These are phyloP conservation scores for Tachysurus vachellii DNA, from an alignment of 2,113 vertebrate genomes.

Conservation along the genomic window DNA sequence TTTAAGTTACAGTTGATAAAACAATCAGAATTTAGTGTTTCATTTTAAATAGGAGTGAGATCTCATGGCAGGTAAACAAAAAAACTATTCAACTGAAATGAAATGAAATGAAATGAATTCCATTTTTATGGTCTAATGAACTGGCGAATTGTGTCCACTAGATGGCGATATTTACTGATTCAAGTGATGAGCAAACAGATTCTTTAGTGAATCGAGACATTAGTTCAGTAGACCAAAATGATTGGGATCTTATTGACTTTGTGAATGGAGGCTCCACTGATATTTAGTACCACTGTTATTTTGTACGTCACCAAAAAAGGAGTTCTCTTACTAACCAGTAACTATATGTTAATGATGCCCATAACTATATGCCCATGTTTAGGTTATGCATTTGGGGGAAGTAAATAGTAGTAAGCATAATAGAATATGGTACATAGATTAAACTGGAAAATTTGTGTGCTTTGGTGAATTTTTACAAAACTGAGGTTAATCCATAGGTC, in stretches of 20 bases:
- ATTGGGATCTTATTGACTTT: neutral
- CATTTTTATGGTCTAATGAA: neutral
- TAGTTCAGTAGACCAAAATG: neutral
- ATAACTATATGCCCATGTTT: neutral
- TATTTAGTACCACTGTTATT: neutral
- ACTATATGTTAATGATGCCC: neutral
- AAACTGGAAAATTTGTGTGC: neutral
- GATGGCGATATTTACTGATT: conserved; percentile 14
- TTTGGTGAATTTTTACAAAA: neutral
- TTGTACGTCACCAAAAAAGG: neutral
- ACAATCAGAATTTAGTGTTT: neutral
- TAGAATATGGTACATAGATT: neutral
- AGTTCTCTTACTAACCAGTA: neutral
- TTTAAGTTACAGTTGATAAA: neutral
- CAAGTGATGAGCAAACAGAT: neutral
- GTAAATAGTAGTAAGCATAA: neutral
- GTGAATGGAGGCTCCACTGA: neutral
- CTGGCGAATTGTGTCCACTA: neutral
- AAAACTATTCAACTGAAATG: neutral
- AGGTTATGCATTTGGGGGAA: neutral
- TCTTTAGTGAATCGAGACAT: neutral
- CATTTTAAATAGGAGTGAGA: neutral
- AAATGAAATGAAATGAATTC: neutral
- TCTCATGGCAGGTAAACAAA: neutral
- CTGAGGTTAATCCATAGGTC: neutral